Percentiles rank a stretch among this genome's conserved stretches.
phyloP scores from a whole-genome alignment of 1,140 invertebrate genomes.

The Samia ricini region DNA sequence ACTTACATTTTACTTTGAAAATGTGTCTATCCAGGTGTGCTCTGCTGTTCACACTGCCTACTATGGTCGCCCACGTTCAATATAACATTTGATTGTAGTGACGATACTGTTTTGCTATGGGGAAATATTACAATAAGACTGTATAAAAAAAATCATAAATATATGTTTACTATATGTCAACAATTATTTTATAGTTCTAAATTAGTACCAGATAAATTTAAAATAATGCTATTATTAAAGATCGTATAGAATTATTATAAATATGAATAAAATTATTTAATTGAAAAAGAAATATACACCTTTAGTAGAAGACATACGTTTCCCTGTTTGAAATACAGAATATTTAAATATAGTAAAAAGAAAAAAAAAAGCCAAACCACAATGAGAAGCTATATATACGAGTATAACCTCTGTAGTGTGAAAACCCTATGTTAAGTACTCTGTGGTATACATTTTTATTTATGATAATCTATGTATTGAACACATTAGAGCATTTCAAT shows the following conservation, averaged over 20 bases:
- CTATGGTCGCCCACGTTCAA: not conserved
- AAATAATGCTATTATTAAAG: too few relatives aligned
- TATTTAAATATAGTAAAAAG: too few relatives aligned
- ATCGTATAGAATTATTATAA: too few relatives aligned
- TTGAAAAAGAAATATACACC: too few relatives aligned
- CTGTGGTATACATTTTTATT: not conserved
- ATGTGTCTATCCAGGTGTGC: conserved; percentile 47
- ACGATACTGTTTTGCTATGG: not conserved
- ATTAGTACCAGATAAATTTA: too few relatives aligned
- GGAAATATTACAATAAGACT: not conserved
- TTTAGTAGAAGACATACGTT: too few relatives aligned
- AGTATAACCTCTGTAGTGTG: not conserved
- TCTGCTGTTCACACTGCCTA: not conserved
- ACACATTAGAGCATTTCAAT: conserved; percentile 44
- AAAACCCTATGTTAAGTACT: not conserved
- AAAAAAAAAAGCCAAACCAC: too few relatives aligned
- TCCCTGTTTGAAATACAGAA: too few relatives aligned
- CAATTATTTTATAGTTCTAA: too few relatives aligned
- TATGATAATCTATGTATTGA: conserved; percentile 38
- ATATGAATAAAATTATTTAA: too few relatives aligned
- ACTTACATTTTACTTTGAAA: conserved; percentile 57
- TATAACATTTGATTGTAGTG: not conserved
- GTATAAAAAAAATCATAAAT: too few relatives aligned
- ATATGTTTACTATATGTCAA: too few relatives aligned
- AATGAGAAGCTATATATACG: not conserved